These are phyloP conservation scores for Caenorhabditis sp. DNA, from an alignment of 2,888 invertebrate species.

Conservation along the genomic window DNA sequence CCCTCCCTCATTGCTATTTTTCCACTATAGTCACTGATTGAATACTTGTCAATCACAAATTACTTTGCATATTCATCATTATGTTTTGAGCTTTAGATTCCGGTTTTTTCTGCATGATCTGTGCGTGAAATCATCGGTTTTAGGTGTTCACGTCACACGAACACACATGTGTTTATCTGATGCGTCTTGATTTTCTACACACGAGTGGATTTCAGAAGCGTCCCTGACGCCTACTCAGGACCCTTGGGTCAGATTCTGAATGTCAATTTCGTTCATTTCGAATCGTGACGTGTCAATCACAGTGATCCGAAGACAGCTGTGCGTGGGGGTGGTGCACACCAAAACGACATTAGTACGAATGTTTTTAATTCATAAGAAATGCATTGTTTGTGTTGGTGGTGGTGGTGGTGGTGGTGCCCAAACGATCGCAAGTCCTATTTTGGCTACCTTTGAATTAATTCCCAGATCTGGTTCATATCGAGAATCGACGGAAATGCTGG, in stretches of 20 bases:
- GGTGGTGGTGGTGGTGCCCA: background rate
- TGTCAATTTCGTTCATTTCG: background rate
- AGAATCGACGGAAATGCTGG: background rate
- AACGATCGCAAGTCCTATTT: background rate
- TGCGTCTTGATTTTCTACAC: constrained; percentile 27
- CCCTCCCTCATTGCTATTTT: background rate
- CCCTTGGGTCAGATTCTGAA: background rate
- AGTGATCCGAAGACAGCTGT: background rate
- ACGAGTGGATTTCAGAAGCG: no score
- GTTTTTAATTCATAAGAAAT: constrained; percentile 30
- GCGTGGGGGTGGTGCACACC: background rate
- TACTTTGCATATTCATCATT: background rate
- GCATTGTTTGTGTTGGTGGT: constrained; percentile 1
- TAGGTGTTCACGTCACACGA: constrained; percentile 7
- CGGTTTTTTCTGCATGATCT: no score
- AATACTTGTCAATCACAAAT: constrained; percentile 26
- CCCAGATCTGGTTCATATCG: background rate
- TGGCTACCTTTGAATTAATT: constrained; percentile 12
- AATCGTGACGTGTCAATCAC: constrained; percentile 37
- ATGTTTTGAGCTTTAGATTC: constrained; percentile 3
- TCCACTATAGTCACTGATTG: constrained; percentile 23
- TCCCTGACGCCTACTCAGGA: constrained; percentile 49
- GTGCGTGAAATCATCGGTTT: background rate
- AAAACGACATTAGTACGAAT: constrained; percentile 4
- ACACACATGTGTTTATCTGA: constrained; percentile 11